Conservation (phyloP, 2,888 invertebrate species). For the Mechanitis mazaeus region DNA sequence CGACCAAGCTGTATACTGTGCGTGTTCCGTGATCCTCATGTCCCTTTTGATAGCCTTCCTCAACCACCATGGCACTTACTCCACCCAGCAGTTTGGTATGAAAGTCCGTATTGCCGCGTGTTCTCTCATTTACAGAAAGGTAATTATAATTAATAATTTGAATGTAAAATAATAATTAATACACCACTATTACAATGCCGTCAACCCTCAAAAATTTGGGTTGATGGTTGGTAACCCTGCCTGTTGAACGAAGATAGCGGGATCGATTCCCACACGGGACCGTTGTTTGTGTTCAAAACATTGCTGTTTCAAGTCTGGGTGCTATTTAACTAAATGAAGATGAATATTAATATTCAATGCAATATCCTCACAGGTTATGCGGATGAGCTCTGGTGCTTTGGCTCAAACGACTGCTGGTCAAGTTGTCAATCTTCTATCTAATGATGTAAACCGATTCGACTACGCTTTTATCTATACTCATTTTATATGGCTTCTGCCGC, state of each 20-base stretch:
- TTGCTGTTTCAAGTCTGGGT: no score
- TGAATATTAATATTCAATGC: neutral
- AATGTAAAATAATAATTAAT: no score
- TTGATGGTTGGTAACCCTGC: no score
- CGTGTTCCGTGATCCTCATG: conserved; percentile 74
- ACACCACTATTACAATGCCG: no score
- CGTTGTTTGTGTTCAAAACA: no score
- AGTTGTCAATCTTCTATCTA: conserved; percentile 94
- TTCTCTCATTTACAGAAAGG: conserved; percentile 91
- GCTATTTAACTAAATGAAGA: no score
- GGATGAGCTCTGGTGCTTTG: conserved; percentile 87
- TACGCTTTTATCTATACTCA: conserved; percentile 88
- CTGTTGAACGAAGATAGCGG: no score
- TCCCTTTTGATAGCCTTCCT: conserved; percentile 76
- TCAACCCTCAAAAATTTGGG: no score
- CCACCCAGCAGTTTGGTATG: conserved; percentile 86
- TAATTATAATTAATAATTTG: conserved; percentile 44
- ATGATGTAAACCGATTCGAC: conserved; percentile 95
- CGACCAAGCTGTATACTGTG: conserved; percentile 79
- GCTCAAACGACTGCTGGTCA: conserved; percentile 93
- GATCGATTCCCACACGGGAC: no score
- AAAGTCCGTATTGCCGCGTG: conserved; percentile 88
- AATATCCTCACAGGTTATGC: conserved; percentile 61
- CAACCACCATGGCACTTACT: conserved; percentile 81
- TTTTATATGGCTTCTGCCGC: conserved; percentile 91